phyloP scores from a whole-genome alignment of 64 coral and sea anemone genomes.

The Acropora yongei region DNA sequence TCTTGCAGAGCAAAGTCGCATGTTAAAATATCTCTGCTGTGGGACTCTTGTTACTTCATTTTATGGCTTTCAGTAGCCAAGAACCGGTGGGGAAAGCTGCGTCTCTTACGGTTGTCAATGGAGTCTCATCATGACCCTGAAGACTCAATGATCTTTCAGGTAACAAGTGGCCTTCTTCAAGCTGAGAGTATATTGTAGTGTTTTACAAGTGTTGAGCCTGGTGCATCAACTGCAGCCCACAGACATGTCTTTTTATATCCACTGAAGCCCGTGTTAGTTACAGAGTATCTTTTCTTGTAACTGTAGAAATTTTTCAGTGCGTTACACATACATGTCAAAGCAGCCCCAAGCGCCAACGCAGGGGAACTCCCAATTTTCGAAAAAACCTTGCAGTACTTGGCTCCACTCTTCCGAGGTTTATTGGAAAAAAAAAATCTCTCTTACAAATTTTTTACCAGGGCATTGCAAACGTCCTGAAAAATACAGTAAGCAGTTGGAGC shows the following conservation, averaged over 20 bases:
- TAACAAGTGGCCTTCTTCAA: constrained; percentile 47
- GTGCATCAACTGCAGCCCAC: constrained; percentile 53
- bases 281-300: constrained; percentile 62
- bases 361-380: constrained; percentile 63
- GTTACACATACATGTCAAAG: constrained; percentile 48
- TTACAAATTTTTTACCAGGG: background rate
- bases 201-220: constrained; percentile 32
- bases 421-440: constrained; percentile 24
- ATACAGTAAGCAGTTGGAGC: background rate
- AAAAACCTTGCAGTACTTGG: constrained; percentile 41
- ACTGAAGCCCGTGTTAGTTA: constrained; percentile 51
- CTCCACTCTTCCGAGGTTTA: constrained; percentile 28
- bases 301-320: constrained; percentile 55
- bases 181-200: constrained; percentile 4
- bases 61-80: constrained; percentile 66
- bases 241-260: constrained; percentile 39
- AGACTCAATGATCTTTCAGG: constrained; percentile 27
- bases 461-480: constrained; percentile 1
- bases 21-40: constrained; percentile 62
- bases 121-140: constrained; percentile 16
- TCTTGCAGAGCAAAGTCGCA: constrained; percentile 57
- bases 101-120: constrained; percentile 39
- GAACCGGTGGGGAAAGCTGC: constrained; percentile 45
- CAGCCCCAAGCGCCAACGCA: constrained; percentile 47
- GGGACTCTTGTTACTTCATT: constrained; percentile 36